Evolutionary conservation across 2,888 invertebrate genomes (phyloP), one percentile per base, ranked within the genome.

Genomic region (Drosophila meridiana): DNA sequence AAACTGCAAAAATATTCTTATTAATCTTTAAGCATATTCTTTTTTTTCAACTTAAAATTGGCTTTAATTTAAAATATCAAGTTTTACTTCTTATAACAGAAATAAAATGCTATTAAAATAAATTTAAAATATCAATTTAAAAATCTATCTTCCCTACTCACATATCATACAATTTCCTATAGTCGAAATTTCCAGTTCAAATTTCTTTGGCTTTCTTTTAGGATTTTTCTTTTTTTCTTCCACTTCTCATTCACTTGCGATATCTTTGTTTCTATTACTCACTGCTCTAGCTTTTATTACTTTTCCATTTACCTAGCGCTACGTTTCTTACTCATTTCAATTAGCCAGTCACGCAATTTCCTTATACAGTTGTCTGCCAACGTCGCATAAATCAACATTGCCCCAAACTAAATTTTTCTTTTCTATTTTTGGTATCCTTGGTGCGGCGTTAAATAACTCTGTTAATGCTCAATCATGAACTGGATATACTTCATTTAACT

Each of bases 331-430:
- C 67, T 50, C 75, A 82, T 77, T 84, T 87, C 88, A 87, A 87
- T 89, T 89, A 89, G 82, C 76, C 77, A 87, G 88, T 86, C 90
- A 87, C 87, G 87, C 87, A 87, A 87, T 75, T 76, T 63, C 59
- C 89, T 74, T 74, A 89, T 89, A 73, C 79, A 83, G 69, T 86
- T 88, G 85, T 85, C 89, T 83, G 72, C 66, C 48, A 47, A 30
- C 59, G 50, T 38, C 69, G 32, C 89, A 85, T 85, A 85, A 89
- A 89, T 89, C 82, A 86, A 71, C 67, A 40, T 71, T 56, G 40
- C 36, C 57, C 58, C 42, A 4, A 76, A 64, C 61, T 53, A 62
- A 71, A 69, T 76, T 56, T 42, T n/a, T 40, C 4, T 4, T 3
- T 38, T 34, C 53, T 56, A n/a, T 6, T 28, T 40, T 50, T 56